Percentiles rank a stretch among this genome's conserved stretches.
Conservation (phyloP, 2,797 vertebrate species). For the Syngnathus acus region DNA sequence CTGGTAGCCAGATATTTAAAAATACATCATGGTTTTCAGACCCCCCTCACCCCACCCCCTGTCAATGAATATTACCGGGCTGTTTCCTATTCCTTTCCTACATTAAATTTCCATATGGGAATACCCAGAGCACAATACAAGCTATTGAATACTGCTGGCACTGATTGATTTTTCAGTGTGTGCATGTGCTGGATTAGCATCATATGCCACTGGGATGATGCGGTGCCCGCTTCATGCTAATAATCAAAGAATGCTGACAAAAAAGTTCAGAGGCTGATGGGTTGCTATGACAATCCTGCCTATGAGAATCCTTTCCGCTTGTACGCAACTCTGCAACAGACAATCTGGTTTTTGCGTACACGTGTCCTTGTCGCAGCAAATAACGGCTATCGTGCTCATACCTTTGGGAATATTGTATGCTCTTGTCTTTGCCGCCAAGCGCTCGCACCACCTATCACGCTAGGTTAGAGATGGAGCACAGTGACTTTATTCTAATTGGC, state of each 20-base stretch:
- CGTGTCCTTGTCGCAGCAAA: neutral
- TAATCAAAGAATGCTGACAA: neutral
- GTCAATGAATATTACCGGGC: too few relatives aligned
- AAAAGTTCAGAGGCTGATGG: neutral
- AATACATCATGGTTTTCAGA: too few relatives aligned
- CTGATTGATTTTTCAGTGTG: neutral
- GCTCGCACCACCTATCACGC: constrained; percentile 3
- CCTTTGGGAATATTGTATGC: neutral
- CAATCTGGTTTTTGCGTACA: neutral
- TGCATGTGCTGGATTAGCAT: neutral
- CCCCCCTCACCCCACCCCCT: too few relatives aligned
- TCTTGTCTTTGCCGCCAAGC: neutral
- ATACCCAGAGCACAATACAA: neutral
- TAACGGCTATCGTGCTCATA: neutral
- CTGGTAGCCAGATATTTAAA: too few relatives aligned
- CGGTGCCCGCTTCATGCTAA: neutral
- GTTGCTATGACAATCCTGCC: constrained; percentile 4
- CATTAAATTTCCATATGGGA: neutral
- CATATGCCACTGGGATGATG: neutral
- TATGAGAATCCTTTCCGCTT: neutral
- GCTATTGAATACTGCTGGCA: neutral
- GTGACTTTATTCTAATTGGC: constrained; percentile 58
- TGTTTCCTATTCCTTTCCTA: neutral
- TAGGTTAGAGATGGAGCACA: constrained; percentile 5
- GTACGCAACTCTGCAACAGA: neutral